Evolutionary conservation across 2,888 invertebrate species (phyloP).

Genomic region (Drosophila colorata): DNA sequence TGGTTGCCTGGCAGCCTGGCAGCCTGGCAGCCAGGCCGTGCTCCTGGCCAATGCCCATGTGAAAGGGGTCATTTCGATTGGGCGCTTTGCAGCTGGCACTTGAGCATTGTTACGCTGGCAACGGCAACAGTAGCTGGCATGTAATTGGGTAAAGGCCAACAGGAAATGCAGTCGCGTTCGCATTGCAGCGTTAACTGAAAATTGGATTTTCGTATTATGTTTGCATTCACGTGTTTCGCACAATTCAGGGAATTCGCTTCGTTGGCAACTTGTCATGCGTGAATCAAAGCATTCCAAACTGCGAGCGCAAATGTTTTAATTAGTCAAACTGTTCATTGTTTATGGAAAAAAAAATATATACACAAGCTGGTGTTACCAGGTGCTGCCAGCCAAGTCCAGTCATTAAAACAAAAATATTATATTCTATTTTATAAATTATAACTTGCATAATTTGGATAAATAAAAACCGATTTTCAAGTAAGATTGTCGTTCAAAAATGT

Average conservation of each 20-base stretch:
- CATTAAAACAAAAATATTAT: too few species aligned
- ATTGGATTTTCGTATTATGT: constrained; percentile 61
- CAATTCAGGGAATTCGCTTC: constrained; percentile 10
- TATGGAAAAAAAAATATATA: background rate
- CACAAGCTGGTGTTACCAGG: too few species aligned
- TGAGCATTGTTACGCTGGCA: constrained; percentile 16
- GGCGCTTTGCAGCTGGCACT: constrained; percentile 12
- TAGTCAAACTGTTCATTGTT: constrained; percentile 6
- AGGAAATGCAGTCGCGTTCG: constrained; percentile 5
- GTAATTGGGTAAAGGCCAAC: background rate
- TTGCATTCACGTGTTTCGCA: constrained; percentile 11
- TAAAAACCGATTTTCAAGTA: too few species aligned
- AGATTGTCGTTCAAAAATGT: too few species aligned
- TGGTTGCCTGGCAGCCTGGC: background rate
- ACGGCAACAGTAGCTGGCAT: background rate
- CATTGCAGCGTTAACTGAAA: constrained; percentile 25
- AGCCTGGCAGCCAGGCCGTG: background rate
- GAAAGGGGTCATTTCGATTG: constrained; percentile 4
- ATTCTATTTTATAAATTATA: too few species aligned
- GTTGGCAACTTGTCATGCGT: constrained; percentile 11
- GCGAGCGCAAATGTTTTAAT: constrained; percentile 29
- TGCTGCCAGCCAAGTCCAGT: too few species aligned
- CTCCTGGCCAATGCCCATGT: background rate
- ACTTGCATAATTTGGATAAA: too few species aligned
- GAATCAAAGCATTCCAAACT: constrained; percentile 4